phyloP scores from a whole-genome alignment of 2,797 vertebrate species.

The Hydrocynus forskahlii region DNA sequence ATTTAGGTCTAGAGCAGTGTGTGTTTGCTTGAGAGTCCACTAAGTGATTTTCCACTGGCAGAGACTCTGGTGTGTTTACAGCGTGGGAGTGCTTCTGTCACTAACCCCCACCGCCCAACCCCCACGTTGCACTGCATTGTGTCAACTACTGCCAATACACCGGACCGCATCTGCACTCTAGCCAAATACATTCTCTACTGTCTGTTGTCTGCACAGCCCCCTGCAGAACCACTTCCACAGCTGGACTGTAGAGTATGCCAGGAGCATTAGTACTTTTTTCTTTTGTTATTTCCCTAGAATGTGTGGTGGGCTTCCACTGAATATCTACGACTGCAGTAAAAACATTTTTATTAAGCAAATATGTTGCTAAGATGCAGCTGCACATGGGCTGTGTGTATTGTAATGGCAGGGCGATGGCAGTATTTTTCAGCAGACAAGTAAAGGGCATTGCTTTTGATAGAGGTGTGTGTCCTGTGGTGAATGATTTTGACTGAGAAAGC shows the following conservation, averaged over 20 bases:
- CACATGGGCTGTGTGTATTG: neutral
- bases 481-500: neutral
- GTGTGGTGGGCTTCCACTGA: neutral
- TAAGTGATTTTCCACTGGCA: conserved; percentile 47
- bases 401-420: neutral
- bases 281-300: neutral
- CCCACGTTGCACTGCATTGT: neutral
- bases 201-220: neutral
- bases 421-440: neutral
- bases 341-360: neutral
- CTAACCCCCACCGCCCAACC: neutral
- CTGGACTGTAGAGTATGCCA: neutral
- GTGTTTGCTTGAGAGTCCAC: conserved; percentile 35
- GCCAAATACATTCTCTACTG: neutral
- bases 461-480: neutral
- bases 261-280: neutral
- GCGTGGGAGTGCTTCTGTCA: conserved; percentile 29
- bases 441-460: neutral
- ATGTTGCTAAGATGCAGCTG: neutral
- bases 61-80: conserved; percentile 29
- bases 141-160: conserved; percentile 3
- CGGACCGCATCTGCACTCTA: neutral
- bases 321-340: neutral
- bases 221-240: neutral
- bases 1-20: conserved; percentile 36